These are phyloP conservation scores for Actinia equina DNA, from an alignment of 64 coral and sea anemone genomes.

Conservation along the genomic window DNA sequence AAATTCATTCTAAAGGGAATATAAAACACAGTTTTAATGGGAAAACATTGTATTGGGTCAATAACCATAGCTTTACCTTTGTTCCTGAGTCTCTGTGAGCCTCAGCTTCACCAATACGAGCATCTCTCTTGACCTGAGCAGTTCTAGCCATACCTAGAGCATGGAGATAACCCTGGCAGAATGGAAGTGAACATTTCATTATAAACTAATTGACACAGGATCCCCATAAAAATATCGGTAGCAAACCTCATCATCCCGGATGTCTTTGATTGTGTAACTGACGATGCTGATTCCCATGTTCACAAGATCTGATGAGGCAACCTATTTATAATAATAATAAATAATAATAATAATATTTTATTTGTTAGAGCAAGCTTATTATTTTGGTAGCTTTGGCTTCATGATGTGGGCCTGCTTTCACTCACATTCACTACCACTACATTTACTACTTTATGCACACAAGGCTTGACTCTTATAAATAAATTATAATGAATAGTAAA, in stretches of 20 bases:
- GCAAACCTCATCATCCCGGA: constrained; percentile 91
- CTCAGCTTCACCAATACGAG: constrained; percentile 95
- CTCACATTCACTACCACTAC: too few species aligned
- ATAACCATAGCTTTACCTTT: constrained; percentile 43
- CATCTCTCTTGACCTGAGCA: constrained; percentile 97
- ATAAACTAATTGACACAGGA: not conserved
- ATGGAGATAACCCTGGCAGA: constrained; percentile 71
- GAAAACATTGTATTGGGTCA: too few species aligned
- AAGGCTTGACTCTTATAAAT: too few species aligned
- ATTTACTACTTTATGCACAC: too few species aligned
- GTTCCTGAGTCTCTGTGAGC: constrained; percentile 96
- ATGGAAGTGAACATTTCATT: not conserved
- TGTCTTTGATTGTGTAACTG: constrained; percentile 97
- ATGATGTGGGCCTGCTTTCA: too few species aligned
- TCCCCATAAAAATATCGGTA: not conserved
- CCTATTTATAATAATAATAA: constrained; percentile 24
- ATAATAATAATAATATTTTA: too few species aligned
- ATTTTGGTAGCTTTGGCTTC: too few species aligned
- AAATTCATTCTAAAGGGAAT: too few species aligned
- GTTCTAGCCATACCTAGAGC: constrained; percentile 97
- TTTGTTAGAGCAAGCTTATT: too few species aligned
- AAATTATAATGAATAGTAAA: too few species aligned
- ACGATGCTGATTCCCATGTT: constrained; percentile 98
- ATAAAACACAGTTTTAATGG: too few species aligned
- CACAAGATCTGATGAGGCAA: constrained; percentile 94